Base-by-base conservation (phyloP, 2,888 invertebrate species). In the Listrodromus nycthemerus region DNA sequence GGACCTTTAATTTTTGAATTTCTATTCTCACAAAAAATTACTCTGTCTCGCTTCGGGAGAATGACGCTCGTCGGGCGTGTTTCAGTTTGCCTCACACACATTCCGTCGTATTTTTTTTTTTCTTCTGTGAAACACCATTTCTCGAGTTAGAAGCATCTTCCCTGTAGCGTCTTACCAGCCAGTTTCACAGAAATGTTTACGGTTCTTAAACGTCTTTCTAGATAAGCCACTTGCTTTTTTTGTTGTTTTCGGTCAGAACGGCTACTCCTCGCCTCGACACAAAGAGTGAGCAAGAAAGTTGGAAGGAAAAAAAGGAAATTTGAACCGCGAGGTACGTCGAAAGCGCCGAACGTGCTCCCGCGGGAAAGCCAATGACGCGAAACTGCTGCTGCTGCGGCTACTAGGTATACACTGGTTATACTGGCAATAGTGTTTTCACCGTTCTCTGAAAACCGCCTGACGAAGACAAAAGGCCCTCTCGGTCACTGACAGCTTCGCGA, bases 101-200 rank as follows among this genome's bases (percentile, higher is more conserved):
- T 27, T 67, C 27, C 67, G n/a, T 55, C 67, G 50, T 55, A 33
- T 16, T 76, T 71, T 58, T 27, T 52, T 45, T n/a, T 50, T 45
- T 63, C 10, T 33, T 7, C 37, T 10, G 61, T 41, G 52, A 74
- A 80, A 80, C 75, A 76, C 75, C 65, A 69, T 76, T 81, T 71
- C 30, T 55, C 76, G 76, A 71, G 76, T 76, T 58, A 27, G 48
- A 63, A 48, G 45, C 52, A 63, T 71, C 33, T 61, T 1, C 16
- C 19, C 13, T 6, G 27, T 67, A 37, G 41, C 58, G 30, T 16
- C 27, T 61, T 58, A 45, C 67, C 41, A 41, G 74, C 58, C 71
- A 73, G 77, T 67, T 66, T 69, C 74, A 79, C 37, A 45, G 67
- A 83, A 79, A 78, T 61, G 58, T 79, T 75, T 70, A 83, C 82